Conservation (phyloP, 2,113 vertebrate genomes). For the Gorsachius goisagi region DNA sequence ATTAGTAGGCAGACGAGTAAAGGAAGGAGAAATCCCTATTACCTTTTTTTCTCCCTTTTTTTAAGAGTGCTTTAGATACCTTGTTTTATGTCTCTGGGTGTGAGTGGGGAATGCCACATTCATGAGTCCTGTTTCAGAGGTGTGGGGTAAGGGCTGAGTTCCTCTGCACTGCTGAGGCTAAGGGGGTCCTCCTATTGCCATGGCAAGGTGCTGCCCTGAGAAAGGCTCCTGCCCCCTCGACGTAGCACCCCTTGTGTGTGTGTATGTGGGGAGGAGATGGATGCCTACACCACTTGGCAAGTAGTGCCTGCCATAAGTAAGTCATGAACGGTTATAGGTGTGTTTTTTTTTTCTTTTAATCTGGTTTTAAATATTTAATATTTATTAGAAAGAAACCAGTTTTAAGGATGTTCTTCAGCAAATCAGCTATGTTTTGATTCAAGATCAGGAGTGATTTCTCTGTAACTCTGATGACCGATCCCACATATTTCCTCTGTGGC, state of each 20-base stretch:
- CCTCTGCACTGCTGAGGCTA: neutral
- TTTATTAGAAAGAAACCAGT: neutral
- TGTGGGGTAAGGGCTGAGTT: neutral
- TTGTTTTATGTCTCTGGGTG: neutral
- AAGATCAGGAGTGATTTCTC: neutral
- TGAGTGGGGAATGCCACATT: neutral
- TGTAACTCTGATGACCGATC: neutral
- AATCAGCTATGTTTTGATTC: neutral
- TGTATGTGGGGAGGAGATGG: neutral
- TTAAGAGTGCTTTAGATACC: neutral
- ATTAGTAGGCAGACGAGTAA: neutral
- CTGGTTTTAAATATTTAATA: neutral
- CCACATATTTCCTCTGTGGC: neutral
- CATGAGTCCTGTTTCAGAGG: neutral
- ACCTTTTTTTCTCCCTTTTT: neutral
- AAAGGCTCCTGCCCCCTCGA: neutral
- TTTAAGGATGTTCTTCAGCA: neutral
- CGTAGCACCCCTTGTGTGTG: fast-evolving
- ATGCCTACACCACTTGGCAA: fast-evolving
- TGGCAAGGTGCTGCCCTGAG: neutral
- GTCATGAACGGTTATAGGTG: neutral
- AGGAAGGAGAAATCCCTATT: neutral
- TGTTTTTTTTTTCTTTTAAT: neutral
- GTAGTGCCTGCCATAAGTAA: neutral
- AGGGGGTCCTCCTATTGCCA: neutral